Evolutionary conservation across 2,888 invertebrate genomes (phyloP).

Genomic region (Tachina lurida): DNA sequence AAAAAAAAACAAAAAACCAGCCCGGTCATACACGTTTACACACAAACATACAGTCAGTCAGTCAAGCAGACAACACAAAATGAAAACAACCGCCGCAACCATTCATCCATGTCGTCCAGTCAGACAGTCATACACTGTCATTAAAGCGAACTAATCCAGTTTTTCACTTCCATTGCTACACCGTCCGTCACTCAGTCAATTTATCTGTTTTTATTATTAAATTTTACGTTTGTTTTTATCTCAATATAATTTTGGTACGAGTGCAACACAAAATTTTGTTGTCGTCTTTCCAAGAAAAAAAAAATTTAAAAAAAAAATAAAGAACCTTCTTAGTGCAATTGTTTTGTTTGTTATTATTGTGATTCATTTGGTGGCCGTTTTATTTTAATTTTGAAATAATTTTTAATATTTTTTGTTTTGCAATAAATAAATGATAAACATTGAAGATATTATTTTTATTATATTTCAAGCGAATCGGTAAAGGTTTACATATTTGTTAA

Average conservation of each 20-base stretch:
- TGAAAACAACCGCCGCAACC: slow-evolving; percentile 62
- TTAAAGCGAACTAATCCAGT: slow-evolving; percentile 77
- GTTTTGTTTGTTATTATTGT: slow-evolving; percentile 45
- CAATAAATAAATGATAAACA: slow-evolving; percentile 10
- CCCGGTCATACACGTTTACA: slow-evolving; percentile 11
- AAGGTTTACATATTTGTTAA: slow-evolving; percentile 24
- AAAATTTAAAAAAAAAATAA: neutral
- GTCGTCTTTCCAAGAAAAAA: neutral
- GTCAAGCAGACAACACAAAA: slow-evolving; percentile 53
- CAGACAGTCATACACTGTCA: slow-evolving; percentile 78
- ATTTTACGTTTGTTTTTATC: slow-evolving; percentile 32
- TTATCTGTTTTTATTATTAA: neutral
- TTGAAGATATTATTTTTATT: slow-evolving; percentile 11
- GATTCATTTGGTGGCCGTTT: slow-evolving; percentile 50
- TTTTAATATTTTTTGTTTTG: neutral
- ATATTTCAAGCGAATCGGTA: neutral
- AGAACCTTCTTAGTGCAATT: slow-evolving; percentile 47
- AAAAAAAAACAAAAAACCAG: slow-evolving; percentile 25
- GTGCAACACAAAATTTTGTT: slow-evolving; percentile 29
- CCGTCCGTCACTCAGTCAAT: slow-evolving; percentile 60
- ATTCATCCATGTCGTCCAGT: slow-evolving; percentile 73
- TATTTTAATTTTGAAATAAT: slow-evolving; percentile 34
- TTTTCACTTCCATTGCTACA: slow-evolving; percentile 53
- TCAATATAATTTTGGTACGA: slow-evolving; percentile 22
- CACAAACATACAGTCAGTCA: slow-evolving; percentile 44